These are phyloP conservation scores for Torymus auratus DNA, from an alignment of 2,888 invertebrate genomes.

Conservation along the genomic window DNA sequence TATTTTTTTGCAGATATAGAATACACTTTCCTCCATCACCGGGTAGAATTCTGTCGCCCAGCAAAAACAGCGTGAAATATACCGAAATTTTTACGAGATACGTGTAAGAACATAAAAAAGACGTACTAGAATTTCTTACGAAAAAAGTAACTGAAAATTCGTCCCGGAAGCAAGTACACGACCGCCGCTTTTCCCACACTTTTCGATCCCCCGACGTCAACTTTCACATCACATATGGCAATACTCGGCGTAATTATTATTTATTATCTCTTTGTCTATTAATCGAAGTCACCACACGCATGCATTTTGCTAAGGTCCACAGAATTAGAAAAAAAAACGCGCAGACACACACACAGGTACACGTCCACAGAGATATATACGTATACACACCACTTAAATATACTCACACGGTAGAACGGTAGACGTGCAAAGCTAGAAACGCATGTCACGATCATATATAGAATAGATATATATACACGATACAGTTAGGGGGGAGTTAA, in stretches of 20 bases:
- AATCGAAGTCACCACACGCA: conserved; percentile 9
- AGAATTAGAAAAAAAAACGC: conserved; percentile 9
- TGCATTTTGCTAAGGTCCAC: conserved; percentile 25
- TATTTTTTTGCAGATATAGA: no score
- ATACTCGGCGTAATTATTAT: neutral
- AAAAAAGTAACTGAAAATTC: no score
- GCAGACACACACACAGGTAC: conserved; percentile 38
- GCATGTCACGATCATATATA: conserved; percentile 19
- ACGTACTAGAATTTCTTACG: no score
- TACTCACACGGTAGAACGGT: conserved; percentile 21
- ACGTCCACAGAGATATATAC: conserved; percentile 47
- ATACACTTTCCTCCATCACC: no score
- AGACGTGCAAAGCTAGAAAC: conserved; percentile 45
- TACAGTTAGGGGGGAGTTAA: no score
- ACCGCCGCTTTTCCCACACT: no score
- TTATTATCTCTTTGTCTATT: neutral
- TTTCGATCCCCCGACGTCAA: neutral
- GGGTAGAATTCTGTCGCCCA: no score
- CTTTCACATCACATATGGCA: neutral
- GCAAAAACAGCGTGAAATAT: no score
- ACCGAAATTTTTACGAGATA: no score
- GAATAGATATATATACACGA: conserved; percentile 4
- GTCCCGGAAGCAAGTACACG: no score
- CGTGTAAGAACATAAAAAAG: no score
- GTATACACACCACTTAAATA: conserved; percentile 39